These are phyloP conservation scores for Saccostrea cuccullata DNA, from an alignment of 1,140 invertebrate species.

Conservation along the genomic window DNA sequence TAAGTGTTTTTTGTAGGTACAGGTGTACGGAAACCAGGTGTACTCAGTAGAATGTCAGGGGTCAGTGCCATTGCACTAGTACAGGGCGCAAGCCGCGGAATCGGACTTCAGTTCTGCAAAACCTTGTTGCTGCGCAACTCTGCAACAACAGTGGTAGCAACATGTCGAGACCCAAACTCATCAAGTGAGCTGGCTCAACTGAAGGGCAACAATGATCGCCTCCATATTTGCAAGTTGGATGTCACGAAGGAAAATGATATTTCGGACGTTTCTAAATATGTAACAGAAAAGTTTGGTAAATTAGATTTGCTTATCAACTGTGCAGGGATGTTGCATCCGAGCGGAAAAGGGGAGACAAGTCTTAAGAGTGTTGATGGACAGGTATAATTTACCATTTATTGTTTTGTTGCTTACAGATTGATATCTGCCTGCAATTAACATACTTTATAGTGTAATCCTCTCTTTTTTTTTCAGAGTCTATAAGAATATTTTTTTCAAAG, in stretches of 20 bases:
- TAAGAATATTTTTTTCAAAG: no score
- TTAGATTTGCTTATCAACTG: constrained; percentile 75
- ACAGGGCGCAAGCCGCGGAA: constrained; percentile 73
- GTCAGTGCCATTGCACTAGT: constrained; percentile 59
- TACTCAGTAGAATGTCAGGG: background rate
- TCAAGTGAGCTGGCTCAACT: constrained; percentile 63
- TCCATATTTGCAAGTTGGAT: constrained; percentile 69
- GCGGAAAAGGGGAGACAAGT: constrained; percentile 75
- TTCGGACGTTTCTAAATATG: constrained; percentile 52
- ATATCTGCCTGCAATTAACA: no score
- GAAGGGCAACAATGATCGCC: constrained; percentile 52
- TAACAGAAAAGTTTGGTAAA: constrained; percentile 60
- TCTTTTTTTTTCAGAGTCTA: no score
- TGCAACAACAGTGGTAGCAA: constrained; percentile 69
- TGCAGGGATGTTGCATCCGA: constrained; percentile 74
- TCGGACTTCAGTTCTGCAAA: constrained; percentile 74
- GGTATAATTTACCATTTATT: constrained; percentile 62
- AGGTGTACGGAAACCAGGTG: no score
- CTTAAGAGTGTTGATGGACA: constrained; percentile 70
- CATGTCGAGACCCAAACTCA: constrained; percentile 68
- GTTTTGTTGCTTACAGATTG: background rate
- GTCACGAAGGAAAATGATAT: constrained; percentile 70
- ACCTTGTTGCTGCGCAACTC: constrained; percentile 62
- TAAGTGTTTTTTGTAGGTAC: background rate
- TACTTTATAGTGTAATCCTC: no score